A percentile compares a stretch with the other conserved stretches of the same genome.
Evolutionary conservation across 2,797 vertebrate species (phyloP).

Genomic region (Australoheros facetus): DNA sequence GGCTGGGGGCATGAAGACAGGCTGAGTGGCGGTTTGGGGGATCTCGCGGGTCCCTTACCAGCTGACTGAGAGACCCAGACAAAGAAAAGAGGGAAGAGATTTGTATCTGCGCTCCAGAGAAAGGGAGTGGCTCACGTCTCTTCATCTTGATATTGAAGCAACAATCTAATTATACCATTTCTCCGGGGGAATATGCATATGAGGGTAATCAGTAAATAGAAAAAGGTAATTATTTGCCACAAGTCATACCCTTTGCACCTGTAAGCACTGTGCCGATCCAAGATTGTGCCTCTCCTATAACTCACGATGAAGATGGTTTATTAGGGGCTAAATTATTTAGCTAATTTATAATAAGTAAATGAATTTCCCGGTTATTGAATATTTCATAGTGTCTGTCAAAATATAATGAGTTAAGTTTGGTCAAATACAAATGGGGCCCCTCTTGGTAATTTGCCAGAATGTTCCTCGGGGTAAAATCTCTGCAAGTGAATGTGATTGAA

Average conservation of each 20-base stretch:
- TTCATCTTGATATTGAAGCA: conserved; percentile 78
- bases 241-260: conserved; percentile 75
- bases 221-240: conserved; percentile 79
- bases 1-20: conserved; percentile 34
- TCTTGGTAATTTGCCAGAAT: conserved; percentile 72
- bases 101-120: conserved; percentile 63
- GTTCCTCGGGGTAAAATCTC: conserved; percentile 70
- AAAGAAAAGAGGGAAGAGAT: conserved; percentile 51
- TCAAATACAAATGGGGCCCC: conserved; percentile 77
- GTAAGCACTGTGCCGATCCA: conserved; percentile 63
- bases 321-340: conserved; percentile 77
- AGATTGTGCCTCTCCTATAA: conserved; percentile 51
- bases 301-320: conserved; percentile 68
- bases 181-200: conserved; percentile 74
- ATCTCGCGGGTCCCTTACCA: conserved; percentile 59
- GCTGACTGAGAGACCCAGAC: conserved; percentile 65
- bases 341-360: conserved; percentile 80
- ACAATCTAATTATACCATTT: conserved; percentile 80
- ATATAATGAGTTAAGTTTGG: conserved; percentile 78
- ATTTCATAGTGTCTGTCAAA: conserved; percentile 80
- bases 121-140: conserved; percentile 66
- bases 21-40: conserved; percentile 63
- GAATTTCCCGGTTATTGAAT: conserved; percentile 75
- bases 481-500: conserved; percentile 77
- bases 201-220: conserved; percentile 81